phyloP scores from a whole-genome alignment of 1,140 invertebrate genomes.

The Anadara kagoshimensis region DNA sequence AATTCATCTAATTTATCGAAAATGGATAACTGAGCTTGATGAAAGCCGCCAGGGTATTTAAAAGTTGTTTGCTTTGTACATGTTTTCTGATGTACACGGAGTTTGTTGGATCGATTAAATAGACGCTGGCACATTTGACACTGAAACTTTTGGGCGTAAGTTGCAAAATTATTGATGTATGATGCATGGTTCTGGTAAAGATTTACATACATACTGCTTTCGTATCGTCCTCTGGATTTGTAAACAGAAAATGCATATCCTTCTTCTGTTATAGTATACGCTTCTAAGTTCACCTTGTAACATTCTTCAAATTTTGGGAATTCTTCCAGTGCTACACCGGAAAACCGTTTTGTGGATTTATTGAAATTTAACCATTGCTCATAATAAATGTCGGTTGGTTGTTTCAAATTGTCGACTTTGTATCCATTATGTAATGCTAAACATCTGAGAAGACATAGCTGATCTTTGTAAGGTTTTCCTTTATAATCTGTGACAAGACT shows the following conservation, averaged over 20 bases:
- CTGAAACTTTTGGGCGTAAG: constrained; percentile 16
- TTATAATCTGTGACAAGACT: too few species aligned
- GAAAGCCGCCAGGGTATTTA: constrained; percentile 16
- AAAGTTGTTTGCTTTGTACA: constrained; percentile 15
- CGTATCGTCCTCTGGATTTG: constrained; percentile 16
- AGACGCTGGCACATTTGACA: constrained; percentile 15
- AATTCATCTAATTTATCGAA: constrained; percentile 30
- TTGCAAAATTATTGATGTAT: constrained; percentile 6
- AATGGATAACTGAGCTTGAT: neutral
- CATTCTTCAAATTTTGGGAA: constrained; percentile 8
- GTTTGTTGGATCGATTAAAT: neutral
- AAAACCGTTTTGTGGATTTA: neutral
- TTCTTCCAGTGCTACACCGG: neutral
- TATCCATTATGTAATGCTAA: neutral
- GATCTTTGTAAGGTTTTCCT: too few species aligned
- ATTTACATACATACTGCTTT: constrained; percentile 14
- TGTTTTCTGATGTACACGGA: constrained; percentile 1
- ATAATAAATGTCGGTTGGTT: too few species aligned
- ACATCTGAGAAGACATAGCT: neutral
- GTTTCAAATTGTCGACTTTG: too few species aligned
- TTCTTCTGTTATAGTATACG: constrained; percentile 2
- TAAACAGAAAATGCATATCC: neutral
- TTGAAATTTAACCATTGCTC: constrained; percentile 19
- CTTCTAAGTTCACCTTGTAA: constrained; percentile 9
- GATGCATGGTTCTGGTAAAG: constrained; percentile 7